These are phyloP conservation scores for Rhinolophus ferrumequinum DNA, from an alignment of 2,113 vertebrate genomes.

Conservation along the genomic window DNA sequence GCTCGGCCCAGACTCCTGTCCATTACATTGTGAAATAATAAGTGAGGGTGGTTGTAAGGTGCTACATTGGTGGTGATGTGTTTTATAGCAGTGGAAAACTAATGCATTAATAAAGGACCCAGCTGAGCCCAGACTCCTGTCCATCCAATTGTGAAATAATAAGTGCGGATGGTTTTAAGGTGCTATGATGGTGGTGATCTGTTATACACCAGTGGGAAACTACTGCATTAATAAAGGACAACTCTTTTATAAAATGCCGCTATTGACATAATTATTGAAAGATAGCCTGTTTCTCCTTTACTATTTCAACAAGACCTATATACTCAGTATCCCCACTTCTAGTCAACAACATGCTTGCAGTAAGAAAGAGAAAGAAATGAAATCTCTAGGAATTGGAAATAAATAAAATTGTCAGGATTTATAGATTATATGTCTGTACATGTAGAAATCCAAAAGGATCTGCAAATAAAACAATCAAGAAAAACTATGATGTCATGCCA, in stretches of 20 bases:
- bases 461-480: not conserved
- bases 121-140: too few relatives aligned
- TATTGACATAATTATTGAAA: not conserved
- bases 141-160: too few relatives aligned
- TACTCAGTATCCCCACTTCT: not conserved
- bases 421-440: not conserved
- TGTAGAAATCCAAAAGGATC: not conserved
- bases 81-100: not conserved
- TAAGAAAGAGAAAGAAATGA: not conserved
- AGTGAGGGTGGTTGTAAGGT: not conserved
- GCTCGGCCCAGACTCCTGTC: not conserved
- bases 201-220: too few relatives aligned
- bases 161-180: too few relatives aligned
- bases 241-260: not conserved
- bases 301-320: not conserved
- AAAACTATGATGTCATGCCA: not conserved
- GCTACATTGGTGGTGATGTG: not conserved
- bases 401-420: not conserved
- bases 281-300: not conserved
- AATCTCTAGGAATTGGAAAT: not conserved
- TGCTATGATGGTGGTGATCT: too few relatives aligned
- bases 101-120: not conserved
- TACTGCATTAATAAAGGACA: too few relatives aligned
- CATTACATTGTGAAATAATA: not conserved
- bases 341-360: not conserved